Percentiles rank a stretch among this genome's conserved stretches.
Evolutionary conservation across 2,888 invertebrate genomes (phyloP).

Genomic region (Drosophila suboccidentalis): DNA sequence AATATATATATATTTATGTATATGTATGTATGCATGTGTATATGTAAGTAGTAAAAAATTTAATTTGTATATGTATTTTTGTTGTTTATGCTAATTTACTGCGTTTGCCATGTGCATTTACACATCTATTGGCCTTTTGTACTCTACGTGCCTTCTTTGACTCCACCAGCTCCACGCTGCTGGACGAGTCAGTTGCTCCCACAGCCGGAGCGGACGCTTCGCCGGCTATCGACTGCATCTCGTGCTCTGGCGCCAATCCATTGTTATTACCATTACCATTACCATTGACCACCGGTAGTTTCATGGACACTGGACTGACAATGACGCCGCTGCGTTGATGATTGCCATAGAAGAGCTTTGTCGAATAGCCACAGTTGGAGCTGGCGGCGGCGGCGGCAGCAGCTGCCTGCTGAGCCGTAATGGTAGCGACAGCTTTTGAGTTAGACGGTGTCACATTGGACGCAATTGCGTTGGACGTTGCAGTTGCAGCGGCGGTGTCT

Average conservation of each 20-base stretch:
- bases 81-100: slow-evolving; percentile 80
- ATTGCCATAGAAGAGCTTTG: slow-evolving; percentile 79
- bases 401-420: slow-evolving; percentile 17
- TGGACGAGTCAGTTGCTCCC: slow-evolving; percentile 17
- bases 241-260: slow-evolving; percentile 1
- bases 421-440: slow-evolving; percentile 19
- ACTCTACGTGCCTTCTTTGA: slow-evolving; percentile 86
- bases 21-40: slow-evolving; percentile 41
- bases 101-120: slow-evolving; percentile 85
- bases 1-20: slow-evolving; percentile 51
- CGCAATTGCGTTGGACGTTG: slow-evolving; percentile 65
- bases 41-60: slow-evolving; percentile 71
- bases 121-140: slow-evolving; percentile 86
- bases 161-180: slow-evolving; percentile 71
- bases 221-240: slow-evolving; percentile 18
- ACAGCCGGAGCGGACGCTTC: slow-evolving; percentile 18
- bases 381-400: not conserved
- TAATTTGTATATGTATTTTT: slow-evolving; percentile 57
- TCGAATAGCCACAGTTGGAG: slow-evolving; percentile 60
- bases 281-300: slow-evolving; percentile 28
- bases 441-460: slow-evolving; percentile 60
- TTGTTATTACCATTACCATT: slow-evolving; percentile 15
- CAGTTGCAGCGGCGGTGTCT: slow-evolving; percentile 37
- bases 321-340: slow-evolving; percentile 79
- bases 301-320: slow-evolving; percentile 77